These are phyloP conservation scores for Nyleta sp. DNA, from an alignment of 2,888 invertebrate species.

Conservation along the genomic window DNA sequence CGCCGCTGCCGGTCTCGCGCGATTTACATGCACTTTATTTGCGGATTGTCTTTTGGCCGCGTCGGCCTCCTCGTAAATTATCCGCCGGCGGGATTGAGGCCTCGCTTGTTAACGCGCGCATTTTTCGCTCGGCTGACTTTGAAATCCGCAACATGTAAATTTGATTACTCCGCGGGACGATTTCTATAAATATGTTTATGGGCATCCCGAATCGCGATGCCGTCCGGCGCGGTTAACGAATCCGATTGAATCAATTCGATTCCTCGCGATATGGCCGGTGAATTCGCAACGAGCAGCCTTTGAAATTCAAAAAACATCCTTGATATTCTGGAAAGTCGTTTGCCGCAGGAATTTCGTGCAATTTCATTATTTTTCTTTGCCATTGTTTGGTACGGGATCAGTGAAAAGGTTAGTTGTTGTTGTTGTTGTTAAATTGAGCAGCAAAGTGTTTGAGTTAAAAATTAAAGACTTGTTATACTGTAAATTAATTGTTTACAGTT, in stretches of 20 bases:
- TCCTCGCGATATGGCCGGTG: conserved; percentile 1
- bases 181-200: conserved; percentile 58
- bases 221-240: conserved; percentile 34
- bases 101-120: conserved; percentile 53
- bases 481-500: too few relatives aligned
- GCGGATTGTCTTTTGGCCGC: conserved; percentile 50
- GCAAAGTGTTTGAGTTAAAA: too few relatives aligned
- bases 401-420: too few relatives aligned
- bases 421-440: too few relatives aligned
- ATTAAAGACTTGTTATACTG: too few relatives aligned
- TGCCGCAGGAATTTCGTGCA: not conserved
- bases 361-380: too few relatives aligned
- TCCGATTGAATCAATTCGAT: conserved; percentile 28
- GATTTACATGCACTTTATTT: conserved; percentile 60
- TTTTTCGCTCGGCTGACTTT: conserved; percentile 44
- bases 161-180: conserved; percentile 42
- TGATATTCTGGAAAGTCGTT: conserved; percentile 3
- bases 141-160: conserved; percentile 48
- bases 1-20: conserved; percentile 27
- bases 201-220: conserved; percentile 14
- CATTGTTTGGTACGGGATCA: too few relatives aligned
- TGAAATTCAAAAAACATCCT: conserved; percentile 27
- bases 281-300: conserved; percentile 22
- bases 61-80: conserved; percentile 44
- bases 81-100: conserved; percentile 28